These are phyloP conservation scores for Ceratosolen fusciceps DNA, from an alignment of 1,140 invertebrate species.

Conservation along the genomic window DNA sequence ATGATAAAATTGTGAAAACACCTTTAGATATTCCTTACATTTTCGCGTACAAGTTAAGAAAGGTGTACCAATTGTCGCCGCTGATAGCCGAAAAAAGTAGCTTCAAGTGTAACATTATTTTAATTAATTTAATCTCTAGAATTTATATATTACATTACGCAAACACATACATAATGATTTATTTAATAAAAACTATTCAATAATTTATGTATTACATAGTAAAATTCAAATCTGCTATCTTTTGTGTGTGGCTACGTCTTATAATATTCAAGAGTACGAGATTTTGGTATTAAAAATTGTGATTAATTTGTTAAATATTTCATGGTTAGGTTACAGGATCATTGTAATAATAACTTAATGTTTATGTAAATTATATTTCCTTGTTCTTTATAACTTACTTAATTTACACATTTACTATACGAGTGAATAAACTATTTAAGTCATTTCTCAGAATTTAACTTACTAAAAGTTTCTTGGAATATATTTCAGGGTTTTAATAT, in stretches of 20 bases:
- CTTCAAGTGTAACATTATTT: neutral
- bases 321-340: neutral
- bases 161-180: constrained; percentile 1
- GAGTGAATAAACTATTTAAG: neutral
- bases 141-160: neutral
- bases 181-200: neutral
- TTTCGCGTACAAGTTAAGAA: too few species aligned
- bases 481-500: neutral
- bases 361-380: neutral
- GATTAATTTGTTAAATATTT: constrained; percentile 11
- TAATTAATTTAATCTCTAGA: neutral
- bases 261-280: neutral
- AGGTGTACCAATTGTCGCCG: too few species aligned
- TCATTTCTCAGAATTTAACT: neutral
- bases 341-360: neutral
- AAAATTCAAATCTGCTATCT: constrained; percentile 10
- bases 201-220: neutral
- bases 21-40: too few species aligned
- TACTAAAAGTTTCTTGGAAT: neutral
- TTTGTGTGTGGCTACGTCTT: neutral
- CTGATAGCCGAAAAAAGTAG: too few species aligned
- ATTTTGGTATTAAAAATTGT: neutral
- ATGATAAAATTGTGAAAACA: too few species aligned
- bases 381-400: neutral
- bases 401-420: neutral